Base-by-base conservation (phyloP, 2,888 invertebrate species). In the Eremobia ochroleuca region DNA sequence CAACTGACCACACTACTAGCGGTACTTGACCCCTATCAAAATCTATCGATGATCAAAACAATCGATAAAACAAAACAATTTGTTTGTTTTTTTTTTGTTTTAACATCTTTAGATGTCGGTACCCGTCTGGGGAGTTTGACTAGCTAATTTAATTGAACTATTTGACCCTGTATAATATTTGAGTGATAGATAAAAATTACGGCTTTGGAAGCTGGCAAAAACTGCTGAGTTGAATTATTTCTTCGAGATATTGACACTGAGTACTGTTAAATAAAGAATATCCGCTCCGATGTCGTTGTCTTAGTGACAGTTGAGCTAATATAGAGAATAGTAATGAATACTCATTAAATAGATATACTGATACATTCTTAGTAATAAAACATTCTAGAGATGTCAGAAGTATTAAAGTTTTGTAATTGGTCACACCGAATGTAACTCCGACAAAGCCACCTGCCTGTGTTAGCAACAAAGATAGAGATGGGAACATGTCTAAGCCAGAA, bases 191-290 rank as follows among this genome's bases (percentile, higher is more conserved):
- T 62, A 15, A 58, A 46, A 68, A 49, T 18, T 62, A 46, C 15
- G 43, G 8, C 2, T 40, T 71, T 58, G n/a, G 9, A 62, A 37
- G 59, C 13, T 77, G 25, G 58, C 31, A 40, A 55, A 31, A 55
- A 31, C 34, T 49, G 40, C 31, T 0, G 21, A 68, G n/a, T 43
- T 74, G 11, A 40, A 34, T 31, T 61, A 66, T 43, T 37, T 34
- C 18, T 65, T 77, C 46, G 43, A 72, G 64, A 31, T 59, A 43
- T 31, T 40, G 21, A 46, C 18, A 40, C 31, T 40, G 78, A 77
- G 67, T 73, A 68, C 61, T 77, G 25, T 67, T 70, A 59, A 76
- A 64, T 73, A 59, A 62, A 52, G 18, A 25, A 28, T 70, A n/a
- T n/a, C n/a, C n/a, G n/a, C n/a, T n/a, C n/a, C n/a, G n/a, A n/a